phyloP scores from a whole-genome alignment of 2,797 vertebrate genomes.

The Synaphobranchus kaupii region DNA sequence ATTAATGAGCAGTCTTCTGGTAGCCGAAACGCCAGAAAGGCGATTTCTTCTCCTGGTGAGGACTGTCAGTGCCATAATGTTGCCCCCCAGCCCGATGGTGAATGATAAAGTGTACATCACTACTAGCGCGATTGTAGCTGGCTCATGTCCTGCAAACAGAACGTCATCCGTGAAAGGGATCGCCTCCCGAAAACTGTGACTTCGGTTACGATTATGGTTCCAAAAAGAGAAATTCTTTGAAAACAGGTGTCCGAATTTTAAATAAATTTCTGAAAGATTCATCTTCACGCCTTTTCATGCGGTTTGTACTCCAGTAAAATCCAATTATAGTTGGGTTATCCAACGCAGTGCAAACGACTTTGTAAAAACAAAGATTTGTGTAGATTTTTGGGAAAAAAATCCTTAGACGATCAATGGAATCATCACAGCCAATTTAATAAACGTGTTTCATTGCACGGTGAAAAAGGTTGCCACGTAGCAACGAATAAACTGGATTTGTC shows the following conservation, averaged over 20 bases:
- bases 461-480: not conserved
- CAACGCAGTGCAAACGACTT: not conserved
- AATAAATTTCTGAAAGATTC: slow-evolving; percentile 55
- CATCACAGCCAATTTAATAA: not conserved
- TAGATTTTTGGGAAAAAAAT: not conserved
- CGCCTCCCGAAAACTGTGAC: slow-evolving; percentile 49
- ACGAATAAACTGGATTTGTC: not conserved
- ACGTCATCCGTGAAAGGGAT: slow-evolving; percentile 55
- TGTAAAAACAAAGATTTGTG: not conserved
- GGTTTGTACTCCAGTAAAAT: not conserved
- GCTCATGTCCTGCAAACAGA: slow-evolving; percentile 65
- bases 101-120: slow-evolving; percentile 66
- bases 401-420: not conserved
- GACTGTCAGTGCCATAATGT: slow-evolving; percentile 63
- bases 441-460: not conserved
- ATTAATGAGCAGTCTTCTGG: slow-evolving; percentile 65
- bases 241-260: slow-evolving; percentile 53
- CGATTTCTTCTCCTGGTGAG: slow-evolving; percentile 58
- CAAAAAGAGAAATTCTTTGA: slow-evolving; percentile 56
- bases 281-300: slow-evolving; percentile 44
- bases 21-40: slow-evolving; percentile 56
- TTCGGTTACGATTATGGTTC: slow-evolving; percentile 40
- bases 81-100: slow-evolving; percentile 60
- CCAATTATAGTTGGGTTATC: not conserved
- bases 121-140: slow-evolving; percentile 62